A percentile compares a stretch with the other conserved stretches of the same genome.
phyloP scores from a whole-genome alignment of 2,797 vertebrate genomes.

The Streptopelia turtur region DNA sequence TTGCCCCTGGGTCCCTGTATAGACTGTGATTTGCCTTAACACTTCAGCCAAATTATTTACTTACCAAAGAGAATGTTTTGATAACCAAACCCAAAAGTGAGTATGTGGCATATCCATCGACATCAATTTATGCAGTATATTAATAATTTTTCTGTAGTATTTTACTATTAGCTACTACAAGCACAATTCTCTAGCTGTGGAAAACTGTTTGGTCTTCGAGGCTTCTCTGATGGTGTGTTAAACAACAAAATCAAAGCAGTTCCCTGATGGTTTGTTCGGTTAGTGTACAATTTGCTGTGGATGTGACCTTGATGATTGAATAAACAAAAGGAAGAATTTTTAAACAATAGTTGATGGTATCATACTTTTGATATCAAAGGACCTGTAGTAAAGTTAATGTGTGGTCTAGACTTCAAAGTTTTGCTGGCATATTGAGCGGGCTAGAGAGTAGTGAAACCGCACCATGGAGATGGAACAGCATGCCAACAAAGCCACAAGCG shows the following conservation, averaged over 20 bases:
- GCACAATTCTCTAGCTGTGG: not conserved
- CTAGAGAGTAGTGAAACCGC: not conserved
- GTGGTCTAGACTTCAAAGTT: not conserved
- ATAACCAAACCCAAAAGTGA: not conserved
- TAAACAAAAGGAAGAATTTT: not conserved
- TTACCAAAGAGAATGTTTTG: not conserved
- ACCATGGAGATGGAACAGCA: not conserved
- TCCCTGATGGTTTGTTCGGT: not conserved
- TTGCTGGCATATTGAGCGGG: not conserved
- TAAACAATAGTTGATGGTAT: not conserved
- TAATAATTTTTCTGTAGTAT: not conserved
- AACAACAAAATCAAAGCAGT: not conserved
- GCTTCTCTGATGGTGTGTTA: not conserved
- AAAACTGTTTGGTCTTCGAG: not conserved
- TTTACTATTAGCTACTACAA: not conserved
- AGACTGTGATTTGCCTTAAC: not conserved
- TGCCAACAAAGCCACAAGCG: not conserved
- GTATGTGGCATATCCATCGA: not conserved
- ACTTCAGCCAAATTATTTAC: not conserved
- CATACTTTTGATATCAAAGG: not conserved
- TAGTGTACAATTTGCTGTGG: not conserved
- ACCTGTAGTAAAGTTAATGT: not conserved
- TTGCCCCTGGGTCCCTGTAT: not conserved
- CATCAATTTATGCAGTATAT: not conserved
- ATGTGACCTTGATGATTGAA: not conserved